Evolutionary conservation across 2,113 vertebrate species (phyloP).

Genomic region (Ranitomeya variabilis): DNA sequence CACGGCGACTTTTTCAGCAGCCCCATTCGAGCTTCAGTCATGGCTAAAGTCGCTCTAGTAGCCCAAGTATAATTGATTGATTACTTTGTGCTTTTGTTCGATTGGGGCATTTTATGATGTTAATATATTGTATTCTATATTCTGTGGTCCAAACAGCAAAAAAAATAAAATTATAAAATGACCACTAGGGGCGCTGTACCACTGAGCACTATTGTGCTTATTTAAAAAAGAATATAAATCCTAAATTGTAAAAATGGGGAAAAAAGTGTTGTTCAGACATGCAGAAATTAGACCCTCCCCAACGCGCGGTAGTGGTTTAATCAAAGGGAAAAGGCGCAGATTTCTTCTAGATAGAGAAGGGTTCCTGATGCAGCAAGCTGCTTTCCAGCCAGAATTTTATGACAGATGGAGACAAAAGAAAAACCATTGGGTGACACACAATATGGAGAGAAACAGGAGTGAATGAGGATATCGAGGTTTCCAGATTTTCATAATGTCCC

Average conservation of each 20-base stretch:
- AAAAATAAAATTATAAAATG: neutral
- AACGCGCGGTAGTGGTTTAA: neutral
- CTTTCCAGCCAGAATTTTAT: no score
- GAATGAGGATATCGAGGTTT: neutral
- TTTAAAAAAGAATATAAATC: neutral
- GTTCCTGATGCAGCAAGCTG: neutral
- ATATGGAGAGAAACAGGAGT: no score
- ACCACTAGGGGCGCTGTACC: conserved; percentile 9
- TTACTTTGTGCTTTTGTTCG: neutral
- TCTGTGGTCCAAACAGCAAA: neutral
- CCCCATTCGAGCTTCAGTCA: no score
- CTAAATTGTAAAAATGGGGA: neutral
- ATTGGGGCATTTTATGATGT: neutral
- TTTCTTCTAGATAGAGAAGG: neutral
- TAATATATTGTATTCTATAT: neutral
- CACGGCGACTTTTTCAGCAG: neutral
- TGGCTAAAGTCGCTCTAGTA: no score
- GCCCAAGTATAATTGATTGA: neutral
- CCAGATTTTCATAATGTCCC: neutral
- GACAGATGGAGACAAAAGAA: no score
- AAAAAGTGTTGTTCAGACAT: neutral
- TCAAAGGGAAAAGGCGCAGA: neutral
- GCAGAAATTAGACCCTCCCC: neutral
- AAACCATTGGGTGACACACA: no score
- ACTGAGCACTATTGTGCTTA: neutral